A percentile compares a stretch with the other conserved stretches of the same genome.
Conservation (phyloP, 1,140 invertebrate species). For the Brachionus rotundiformis region DNA sequence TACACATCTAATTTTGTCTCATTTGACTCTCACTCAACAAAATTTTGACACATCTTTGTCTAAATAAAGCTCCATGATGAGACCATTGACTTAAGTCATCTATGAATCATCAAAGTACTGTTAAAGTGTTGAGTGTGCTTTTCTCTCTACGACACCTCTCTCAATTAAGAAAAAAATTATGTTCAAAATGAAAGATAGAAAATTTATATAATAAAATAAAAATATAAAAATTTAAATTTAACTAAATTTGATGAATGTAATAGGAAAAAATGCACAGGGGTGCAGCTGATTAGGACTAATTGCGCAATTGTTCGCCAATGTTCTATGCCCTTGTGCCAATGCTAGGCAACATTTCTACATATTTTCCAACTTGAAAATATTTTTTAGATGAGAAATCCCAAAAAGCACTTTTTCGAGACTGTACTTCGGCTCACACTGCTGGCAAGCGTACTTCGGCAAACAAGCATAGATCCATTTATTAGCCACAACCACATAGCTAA, state of each 20-base stretch:
- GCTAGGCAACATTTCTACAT: constrained; percentile 10
- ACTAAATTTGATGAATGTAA: not conserved
- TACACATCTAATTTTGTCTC: no score
- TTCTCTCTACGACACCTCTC: not conserved
- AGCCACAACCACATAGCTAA: not conserved
- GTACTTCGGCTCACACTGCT: not conserved
- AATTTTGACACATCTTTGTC: not conserved
- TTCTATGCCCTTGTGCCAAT: not conserved
- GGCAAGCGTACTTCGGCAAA: not conserved
- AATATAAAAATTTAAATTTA: not conserved
- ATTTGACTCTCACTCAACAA: not conserved
- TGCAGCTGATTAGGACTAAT: not conserved
- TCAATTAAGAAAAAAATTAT: not conserved
- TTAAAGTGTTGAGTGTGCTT: not conserved
- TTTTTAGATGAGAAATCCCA: constrained; percentile 32
- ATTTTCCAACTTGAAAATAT: not conserved
- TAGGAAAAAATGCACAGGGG: not conserved
- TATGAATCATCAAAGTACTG: not conserved
- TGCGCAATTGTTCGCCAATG: not conserved
- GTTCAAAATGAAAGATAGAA: not conserved
- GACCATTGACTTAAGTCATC: not conserved
- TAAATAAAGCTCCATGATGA: not conserved
- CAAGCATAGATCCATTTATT: not conserved
- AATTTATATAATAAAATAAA: not conserved
- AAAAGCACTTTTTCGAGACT: constrained; percentile 35